phyloP scores from a whole-genome alignment of 2,113 vertebrate species.

The Mobula hypostoma region DNA sequence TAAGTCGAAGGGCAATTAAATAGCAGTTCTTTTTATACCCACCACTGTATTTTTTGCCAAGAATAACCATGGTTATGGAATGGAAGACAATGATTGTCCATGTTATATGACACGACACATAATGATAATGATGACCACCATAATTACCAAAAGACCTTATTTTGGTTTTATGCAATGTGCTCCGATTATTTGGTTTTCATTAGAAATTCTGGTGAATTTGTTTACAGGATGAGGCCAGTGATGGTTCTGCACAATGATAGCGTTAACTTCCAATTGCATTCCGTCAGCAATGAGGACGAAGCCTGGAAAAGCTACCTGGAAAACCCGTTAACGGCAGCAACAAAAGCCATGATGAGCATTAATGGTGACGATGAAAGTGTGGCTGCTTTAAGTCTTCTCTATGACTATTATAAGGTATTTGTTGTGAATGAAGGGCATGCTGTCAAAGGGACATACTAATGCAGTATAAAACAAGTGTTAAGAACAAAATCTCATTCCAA shows the following conservation, averaged over 20 bases:
- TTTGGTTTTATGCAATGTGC: background rate
- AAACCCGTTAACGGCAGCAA: conserved; percentile 62
- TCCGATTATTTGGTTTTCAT: background rate
- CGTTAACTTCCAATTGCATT: conserved; percentile 73
- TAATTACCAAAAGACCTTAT: background rate
- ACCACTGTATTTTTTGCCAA: too few relatives aligned
- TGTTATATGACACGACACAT: too few relatives aligned
- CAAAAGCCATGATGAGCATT: conserved; percentile 74
- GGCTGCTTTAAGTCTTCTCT: conserved; percentile 76
- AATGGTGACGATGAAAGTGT: conserved; percentile 76
- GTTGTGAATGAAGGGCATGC: background rate
- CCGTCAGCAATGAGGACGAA: conserved; percentile 71
- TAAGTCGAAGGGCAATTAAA: background rate
- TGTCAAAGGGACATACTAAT: background rate
- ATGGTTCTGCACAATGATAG: conserved; percentile 83
- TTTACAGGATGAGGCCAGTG: conserved; percentile 69
- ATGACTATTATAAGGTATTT: conserved; percentile 75
- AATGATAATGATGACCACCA: too few relatives aligned
- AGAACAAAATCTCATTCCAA: background rate
- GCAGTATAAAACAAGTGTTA: background rate
- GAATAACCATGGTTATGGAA: too few relatives aligned
- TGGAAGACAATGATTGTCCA: too few relatives aligned
- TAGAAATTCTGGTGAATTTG: background rate
- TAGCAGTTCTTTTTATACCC: background rate
- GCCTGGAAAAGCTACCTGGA: conserved; percentile 82